Percentiles rank a stretch among this genome's conserved stretches.
These are phyloP conservation scores for Calliscelio sp. DNA, from an alignment of 2,888 invertebrate genomes.

Conservation along the genomic window DNA sequence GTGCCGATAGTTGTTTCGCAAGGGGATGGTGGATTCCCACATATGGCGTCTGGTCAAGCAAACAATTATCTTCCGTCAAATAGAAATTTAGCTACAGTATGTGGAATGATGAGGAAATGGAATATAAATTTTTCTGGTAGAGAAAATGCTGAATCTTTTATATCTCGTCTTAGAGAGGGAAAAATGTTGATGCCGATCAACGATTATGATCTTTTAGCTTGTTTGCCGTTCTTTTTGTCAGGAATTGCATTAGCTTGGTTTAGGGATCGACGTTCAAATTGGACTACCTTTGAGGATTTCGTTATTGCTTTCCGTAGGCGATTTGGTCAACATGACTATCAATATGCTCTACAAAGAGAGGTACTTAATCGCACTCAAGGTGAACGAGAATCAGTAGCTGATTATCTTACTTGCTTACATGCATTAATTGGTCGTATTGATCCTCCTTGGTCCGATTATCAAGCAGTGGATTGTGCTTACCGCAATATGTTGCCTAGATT, in stretches of 20 bases:
- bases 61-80: too few relatives aligned
- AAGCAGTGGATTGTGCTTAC: not conserved
- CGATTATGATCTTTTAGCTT: not conserved
- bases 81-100: too few relatives aligned
- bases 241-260: constrained; percentile 34
- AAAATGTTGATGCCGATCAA: constrained; percentile 10
- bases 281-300: not conserved
- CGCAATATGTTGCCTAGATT: constrained; percentile 10
- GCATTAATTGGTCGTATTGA: not conserved
- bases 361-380: not conserved
- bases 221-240: constrained; percentile 28
- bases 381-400: not conserved
- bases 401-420: constrained; percentile 18
- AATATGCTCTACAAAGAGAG: not conserved
- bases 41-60: too few relatives aligned
- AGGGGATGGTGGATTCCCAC: too few relatives aligned
- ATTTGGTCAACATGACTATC: not conserved
- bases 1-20: too few relatives aligned
- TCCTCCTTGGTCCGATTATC: not conserved
- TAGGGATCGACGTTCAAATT: not conserved
- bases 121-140: constrained; percentile 28
- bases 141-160: constrained; percentile 22
- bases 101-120: constrained; percentile 25
- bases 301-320: not conserved
- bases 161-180: not conserved